Evolutionary conservation across 2,113 vertebrate genomes (phyloP).

Genomic region (Columba janthina): DNA sequence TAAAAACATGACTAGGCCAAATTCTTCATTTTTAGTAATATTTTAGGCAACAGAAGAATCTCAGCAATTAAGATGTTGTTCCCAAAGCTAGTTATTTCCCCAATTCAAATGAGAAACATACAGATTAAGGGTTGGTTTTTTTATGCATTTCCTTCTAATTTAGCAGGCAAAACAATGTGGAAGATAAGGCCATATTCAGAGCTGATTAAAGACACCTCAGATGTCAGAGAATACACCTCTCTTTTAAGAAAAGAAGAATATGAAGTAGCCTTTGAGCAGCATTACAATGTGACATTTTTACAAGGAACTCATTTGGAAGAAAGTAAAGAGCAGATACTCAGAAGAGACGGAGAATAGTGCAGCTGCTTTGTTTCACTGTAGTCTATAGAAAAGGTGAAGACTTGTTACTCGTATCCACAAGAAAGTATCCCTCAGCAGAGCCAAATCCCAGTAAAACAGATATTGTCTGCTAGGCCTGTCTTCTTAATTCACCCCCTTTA

Average conservation of each 20-base stretch:
- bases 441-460: slow-evolving; percentile 39
- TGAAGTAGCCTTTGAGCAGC: slow-evolving; percentile 18
- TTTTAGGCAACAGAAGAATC: slow-evolving; percentile 25
- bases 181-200: neutral
- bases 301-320: slow-evolving; percentile 44
- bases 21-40: slow-evolving; percentile 11
- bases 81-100: slow-evolving; percentile 17
- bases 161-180: neutral
- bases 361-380: slow-evolving; percentile 17
- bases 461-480: neutral
- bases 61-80: neutral
- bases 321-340: slow-evolving; percentile 33
- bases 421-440: slow-evolving; percentile 24
- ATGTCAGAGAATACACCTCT: neutral
- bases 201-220: slow-evolving; percentile 26
- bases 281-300: slow-evolving; percentile 10
- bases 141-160: neutral
- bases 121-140: neutral
- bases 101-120: neutral
- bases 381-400: slow-evolving; percentile 13
- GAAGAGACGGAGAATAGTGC: slow-evolving; percentile 5
- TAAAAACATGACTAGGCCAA: neutral
- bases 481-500: slow-evolving; percentile 35
- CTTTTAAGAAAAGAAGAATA: slow-evolving; percentile 39
- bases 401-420: slow-evolving; percentile 29